Conservation (phyloP, 2,797 vertebrate species). For the Apogon hyalosoma region DNA sequence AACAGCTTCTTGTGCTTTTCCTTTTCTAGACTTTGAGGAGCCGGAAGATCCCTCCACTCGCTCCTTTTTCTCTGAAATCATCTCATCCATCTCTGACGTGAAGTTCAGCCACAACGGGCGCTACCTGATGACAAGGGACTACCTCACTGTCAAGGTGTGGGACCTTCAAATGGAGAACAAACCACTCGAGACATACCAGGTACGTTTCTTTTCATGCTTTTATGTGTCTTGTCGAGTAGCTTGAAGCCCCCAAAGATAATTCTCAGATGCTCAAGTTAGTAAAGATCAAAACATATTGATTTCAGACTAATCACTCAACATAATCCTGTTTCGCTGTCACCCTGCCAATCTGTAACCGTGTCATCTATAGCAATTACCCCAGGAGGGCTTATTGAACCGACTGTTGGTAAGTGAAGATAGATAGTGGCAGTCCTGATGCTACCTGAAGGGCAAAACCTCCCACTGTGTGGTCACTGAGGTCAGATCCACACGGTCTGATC, state of each 20-base stretch:
- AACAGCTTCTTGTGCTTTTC: slow-evolving; percentile 12
- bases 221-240: not conserved
- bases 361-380: slow-evolving; percentile 59
- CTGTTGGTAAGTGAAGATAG: slow-evolving; percentile 59
- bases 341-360: slow-evolving; percentile 54
- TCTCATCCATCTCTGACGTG: slow-evolving; percentile 96
- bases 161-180: slow-evolving; percentile 98
- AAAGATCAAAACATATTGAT: slow-evolving; percentile 77
- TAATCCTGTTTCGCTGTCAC: slow-evolving; percentile 75
- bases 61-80: slow-evolving; percentile 97
- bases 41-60: slow-evolving; percentile 95
- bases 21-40: slow-evolving; percentile 91
- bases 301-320: slow-evolving; percentile 68
- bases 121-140: slow-evolving; percentile 97
- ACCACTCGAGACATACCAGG: slow-evolving; percentile 96
- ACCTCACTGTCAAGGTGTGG: slow-evolving; percentile 97
- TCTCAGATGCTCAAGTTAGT: slow-evolving; percentile 25
- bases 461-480: slow-evolving; percentile 67
- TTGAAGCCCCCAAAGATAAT: slow-evolving; percentile 5
- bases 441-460: slow-evolving; percentile 71
- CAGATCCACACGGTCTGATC: slow-evolving; percentile 64
- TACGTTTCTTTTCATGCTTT: slow-evolving; percentile 50
- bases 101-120: slow-evolving; percentile 97
- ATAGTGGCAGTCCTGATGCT: slow-evolving; percentile 47
- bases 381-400: slow-evolving; percentile 62